Evolutionary conservation across 2,888 invertebrate genomes (phyloP).

Genomic region (Zhengitettix transpicula): DNA sequence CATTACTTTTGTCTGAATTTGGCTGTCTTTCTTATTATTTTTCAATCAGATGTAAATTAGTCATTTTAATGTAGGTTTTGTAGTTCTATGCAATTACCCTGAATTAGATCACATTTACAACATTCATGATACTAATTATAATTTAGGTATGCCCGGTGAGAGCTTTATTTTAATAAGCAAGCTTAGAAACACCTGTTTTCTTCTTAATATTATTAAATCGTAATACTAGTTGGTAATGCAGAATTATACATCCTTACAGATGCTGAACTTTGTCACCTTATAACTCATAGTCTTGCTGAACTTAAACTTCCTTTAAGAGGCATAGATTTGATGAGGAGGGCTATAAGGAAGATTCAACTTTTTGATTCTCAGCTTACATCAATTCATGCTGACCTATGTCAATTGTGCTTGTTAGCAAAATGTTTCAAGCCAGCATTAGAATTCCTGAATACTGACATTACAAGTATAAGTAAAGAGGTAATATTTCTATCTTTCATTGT

Average conservation of each 20-base stretch:
- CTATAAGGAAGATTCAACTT: slow-evolving; percentile 74
- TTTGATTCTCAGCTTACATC: slow-evolving; percentile 83
- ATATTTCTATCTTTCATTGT: slow-evolving; percentile 6
- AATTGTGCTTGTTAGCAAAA: slow-evolving; percentile 77
- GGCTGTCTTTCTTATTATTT: background rate
- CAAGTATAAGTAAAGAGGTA: slow-evolving; percentile 77
- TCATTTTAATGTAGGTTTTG: too few relatives aligned
- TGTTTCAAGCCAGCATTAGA: slow-evolving; percentile 81
- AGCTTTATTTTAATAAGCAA: too few relatives aligned
- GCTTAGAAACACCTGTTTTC: too few relatives aligned
- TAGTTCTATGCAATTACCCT: too few relatives aligned
- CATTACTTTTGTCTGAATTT: too few relatives aligned
- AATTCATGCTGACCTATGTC: slow-evolving; percentile 85
- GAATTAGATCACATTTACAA: too few relatives aligned
- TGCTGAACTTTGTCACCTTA: slow-evolving; percentile 74
- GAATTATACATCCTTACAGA: slow-evolving; percentile 34
- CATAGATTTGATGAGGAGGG: slow-evolving; percentile 62
- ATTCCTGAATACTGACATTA: slow-evolving; percentile 78
- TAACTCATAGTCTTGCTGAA: slow-evolving; percentile 63
- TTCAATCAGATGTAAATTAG: too few relatives aligned
- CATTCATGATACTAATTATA: too few relatives aligned
- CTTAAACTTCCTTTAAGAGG: slow-evolving; percentile 66
- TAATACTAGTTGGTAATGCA: too few relatives aligned
- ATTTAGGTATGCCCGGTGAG: background rate
- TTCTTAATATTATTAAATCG: too few relatives aligned